These are phyloP conservation scores for Lamellibrachia satsuma DNA, from an alignment of 2,888 invertebrate species.

Conservation along the genomic window DNA sequence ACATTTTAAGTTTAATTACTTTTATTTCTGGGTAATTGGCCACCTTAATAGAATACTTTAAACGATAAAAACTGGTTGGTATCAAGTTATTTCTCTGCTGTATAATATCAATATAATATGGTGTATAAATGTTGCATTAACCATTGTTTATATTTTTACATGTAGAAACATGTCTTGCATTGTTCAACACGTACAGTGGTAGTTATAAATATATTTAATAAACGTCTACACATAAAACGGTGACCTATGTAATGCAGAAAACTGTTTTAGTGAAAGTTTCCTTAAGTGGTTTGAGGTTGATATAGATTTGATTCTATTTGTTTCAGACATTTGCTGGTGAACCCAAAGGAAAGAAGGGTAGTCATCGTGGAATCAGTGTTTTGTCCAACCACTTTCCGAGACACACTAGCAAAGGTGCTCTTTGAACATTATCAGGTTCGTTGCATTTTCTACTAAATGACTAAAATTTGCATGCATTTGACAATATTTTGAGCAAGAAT, in stretches of 20 bases:
- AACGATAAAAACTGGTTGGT: too few species aligned
- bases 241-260: background rate
- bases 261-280: background rate
- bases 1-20: too few species aligned
- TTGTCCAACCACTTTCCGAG: conserved; percentile 81
- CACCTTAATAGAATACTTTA: too few species aligned
- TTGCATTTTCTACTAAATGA: conserved; percentile 24
- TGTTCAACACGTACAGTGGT: background rate
- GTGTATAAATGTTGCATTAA: background rate
- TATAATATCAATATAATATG: too few species aligned
- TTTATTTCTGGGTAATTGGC: too few species aligned
- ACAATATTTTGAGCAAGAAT: background rate
- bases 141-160: background rate
- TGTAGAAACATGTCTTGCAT: background rate
- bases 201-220: background rate
- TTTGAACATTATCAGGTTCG: conserved; percentile 90
- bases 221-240: background rate
- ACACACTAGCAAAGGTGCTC: conserved; percentile 89
- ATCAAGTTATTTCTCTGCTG: background rate
- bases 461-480: background rate
- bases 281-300: background rate
- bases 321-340: conserved; percentile 78
- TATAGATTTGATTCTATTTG: conserved; percentile 5
- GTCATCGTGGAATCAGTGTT: conserved; percentile 91
- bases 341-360: conserved; percentile 91